Evolutionary conservation across 2,797 vertebrate species (phyloP), one percentile per base, ranked within the genome.

Genomic region (Micromesistius poutassou): DNA sequence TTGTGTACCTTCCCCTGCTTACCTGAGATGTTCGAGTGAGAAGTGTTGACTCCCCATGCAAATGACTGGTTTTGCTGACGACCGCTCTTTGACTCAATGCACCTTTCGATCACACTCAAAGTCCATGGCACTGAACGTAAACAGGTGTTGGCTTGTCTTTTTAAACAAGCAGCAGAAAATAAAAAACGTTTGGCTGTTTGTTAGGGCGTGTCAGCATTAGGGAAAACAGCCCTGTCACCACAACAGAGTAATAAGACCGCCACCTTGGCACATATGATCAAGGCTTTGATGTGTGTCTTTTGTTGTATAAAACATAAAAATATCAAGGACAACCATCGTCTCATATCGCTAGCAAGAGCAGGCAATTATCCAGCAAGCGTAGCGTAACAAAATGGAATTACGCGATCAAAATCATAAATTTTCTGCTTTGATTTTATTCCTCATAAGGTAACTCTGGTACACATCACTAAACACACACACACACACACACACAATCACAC

Each of bases 371-470:
- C 74, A 76, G 76, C 40, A 75, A n/a, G 55, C 9, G 55, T 62
- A n/a, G 55, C 55, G 22, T 62, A 62, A 62, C 55, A 5, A 25
- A 62, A 62, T n/a, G 55, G n/a, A n/a, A 62, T n/a, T 62, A 62
- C 22, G 22, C 55, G 22, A 62, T 62, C 55, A 62, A 62, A 62
- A 62, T 75, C 33, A 40, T 46, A 40, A 42, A 71, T 68, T 46
- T 72, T 38, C 76, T 38, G 68, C 78, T 81, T 84, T 81, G 31
- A 30, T 78, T 83, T 74, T 78, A 28, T 2, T 75, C 46, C 46
- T 22, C 22, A n/a, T 62, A n/a, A 62, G 55, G 55, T 62, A 50
- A 62, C 46, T 50, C 46, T 4, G 42, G 30, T 9, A 62, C 31
- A 31, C 72, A 83, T 35, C 62, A 68, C 62, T 25, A 62, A 6